Evolutionary conservation across 2,888 invertebrate genomes (phyloP), one percentile per base, ranked within the genome.

Genomic region (Pogonocherus hispidulus): DNA sequence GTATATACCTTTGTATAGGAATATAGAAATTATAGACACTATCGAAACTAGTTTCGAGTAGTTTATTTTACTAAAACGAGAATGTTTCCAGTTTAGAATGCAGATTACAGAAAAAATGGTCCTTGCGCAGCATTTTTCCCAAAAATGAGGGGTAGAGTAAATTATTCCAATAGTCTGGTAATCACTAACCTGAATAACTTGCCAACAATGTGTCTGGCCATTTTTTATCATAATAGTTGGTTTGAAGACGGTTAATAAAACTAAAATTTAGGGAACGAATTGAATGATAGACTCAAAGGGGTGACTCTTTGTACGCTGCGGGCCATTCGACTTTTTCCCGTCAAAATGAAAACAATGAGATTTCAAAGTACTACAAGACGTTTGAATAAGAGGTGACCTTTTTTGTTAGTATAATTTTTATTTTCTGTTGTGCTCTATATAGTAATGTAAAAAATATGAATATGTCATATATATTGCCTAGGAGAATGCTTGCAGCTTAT

Each of bases 231-330:
- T 41, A 41, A 14, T 41, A 14, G 14, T 41, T 41, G 14, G 41
- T 41, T 41, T 41, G 14, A 41, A 41, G 41, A 41, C 41, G 41
- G 41, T 41, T 41, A n/a, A 41, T 41, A 41, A 41, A 41, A 41
- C n/a, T n/a, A 41, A 16, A 41, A 16, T 41, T 14, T 14, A 41
- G 41, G 41, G 41, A 41, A 41, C 41, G n/a, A 37, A 37, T 8
- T 27, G 32, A 9, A 11, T 32, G 32, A 32, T 11, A 8, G 32
- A 32, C 11, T 14, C 41, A 41, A 41, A 41, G 41, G 41, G 41
- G 41, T 41, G 41, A 41, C 41, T 9, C 41, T 41, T 41, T 41
- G 41, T n/a, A 41, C 14, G 41, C 16, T 41, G 14, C 41, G n/a
- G 41, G 41, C 41, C 16, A 14, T 5, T 41, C 41, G 1, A 41